These are phyloP conservation scores for Sebastes reedi DNA, from an alignment of 2,797 vertebrate species.

Conservation along the genomic window DNA sequence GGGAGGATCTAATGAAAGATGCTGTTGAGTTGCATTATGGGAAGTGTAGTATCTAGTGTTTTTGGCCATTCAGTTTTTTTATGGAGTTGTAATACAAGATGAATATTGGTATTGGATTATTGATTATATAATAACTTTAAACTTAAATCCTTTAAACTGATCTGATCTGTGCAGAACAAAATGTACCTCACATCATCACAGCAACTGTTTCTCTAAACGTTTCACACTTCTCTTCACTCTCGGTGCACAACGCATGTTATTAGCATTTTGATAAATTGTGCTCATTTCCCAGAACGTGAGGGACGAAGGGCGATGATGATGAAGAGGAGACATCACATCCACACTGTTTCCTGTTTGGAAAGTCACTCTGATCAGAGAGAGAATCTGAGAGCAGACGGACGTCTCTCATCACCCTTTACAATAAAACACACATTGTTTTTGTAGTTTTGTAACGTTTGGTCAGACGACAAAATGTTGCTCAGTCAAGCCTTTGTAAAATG, in stretches of 20 bases:
- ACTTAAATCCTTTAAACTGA: not conserved
- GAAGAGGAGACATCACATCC: not conserved
- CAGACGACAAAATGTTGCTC: not conserved
- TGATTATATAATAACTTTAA: too few species aligned
- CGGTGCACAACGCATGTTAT: not conserved
- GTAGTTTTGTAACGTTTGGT: constrained; percentile 59
- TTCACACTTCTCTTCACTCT: not conserved
- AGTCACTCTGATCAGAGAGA: not conserved
- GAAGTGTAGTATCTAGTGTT: not conserved
- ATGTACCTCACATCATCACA: not conserved
- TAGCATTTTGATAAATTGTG: not conserved
- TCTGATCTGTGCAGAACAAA: not conserved
- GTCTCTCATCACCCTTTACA: constrained; percentile 29
- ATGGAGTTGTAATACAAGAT: not conserved
- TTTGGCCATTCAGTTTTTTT: not conserved
- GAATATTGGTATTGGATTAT: too few species aligned
- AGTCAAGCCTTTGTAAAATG: constrained; percentile 52
- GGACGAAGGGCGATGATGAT: not conserved
- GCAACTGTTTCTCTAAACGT: not conserved
- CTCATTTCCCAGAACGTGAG: not conserved
- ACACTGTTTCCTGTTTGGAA: not conserved
- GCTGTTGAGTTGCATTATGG: not conserved
- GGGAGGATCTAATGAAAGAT: not conserved
- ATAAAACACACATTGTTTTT: constrained; percentile 8
- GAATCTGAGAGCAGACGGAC: not conserved